phyloP scores from a whole-genome alignment of 2,797 vertebrate genomes.

The Arrhamphus sclerolepis region DNA sequence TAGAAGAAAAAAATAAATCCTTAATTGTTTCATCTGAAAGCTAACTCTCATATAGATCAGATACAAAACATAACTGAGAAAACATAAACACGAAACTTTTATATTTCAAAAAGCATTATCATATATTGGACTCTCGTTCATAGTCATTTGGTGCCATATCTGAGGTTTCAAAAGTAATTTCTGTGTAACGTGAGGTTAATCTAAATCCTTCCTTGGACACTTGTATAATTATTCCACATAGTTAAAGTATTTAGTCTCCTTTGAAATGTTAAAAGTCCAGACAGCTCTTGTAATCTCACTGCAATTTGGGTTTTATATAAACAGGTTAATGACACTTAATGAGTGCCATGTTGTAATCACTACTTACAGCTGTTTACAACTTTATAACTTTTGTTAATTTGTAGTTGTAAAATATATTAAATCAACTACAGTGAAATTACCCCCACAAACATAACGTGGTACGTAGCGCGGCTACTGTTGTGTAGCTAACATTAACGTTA shows the following conservation, averaged over 20 bases:
- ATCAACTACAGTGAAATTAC: neutral
- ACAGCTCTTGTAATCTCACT: neutral
- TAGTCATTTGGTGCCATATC: too few relatives aligned
- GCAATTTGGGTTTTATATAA: neutral
- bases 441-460: slow-evolving; percentile 14
- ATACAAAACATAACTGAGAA: neutral
- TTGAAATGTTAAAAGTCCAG: neutral
- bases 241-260: neutral
- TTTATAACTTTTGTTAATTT: neutral
- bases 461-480: slow-evolving; percentile 43
- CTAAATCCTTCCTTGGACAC: neutral
- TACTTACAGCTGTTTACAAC: too few relatives aligned
- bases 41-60: neutral
- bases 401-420: neutral
- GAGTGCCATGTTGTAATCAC: fast-evolving
- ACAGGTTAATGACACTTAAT: neutral
- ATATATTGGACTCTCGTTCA: neutral
- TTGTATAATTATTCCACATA: neutral
- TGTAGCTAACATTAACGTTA: slow-evolving; percentile 45
- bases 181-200: too few relatives aligned
- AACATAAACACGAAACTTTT: neutral
- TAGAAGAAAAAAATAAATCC: too few relatives aligned
- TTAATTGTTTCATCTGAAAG: neutral
- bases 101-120: neutral
- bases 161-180: too few relatives aligned